Conservation (phyloP, 2,888 invertebrate genomes). For the Ichneumon xanthorius region DNA sequence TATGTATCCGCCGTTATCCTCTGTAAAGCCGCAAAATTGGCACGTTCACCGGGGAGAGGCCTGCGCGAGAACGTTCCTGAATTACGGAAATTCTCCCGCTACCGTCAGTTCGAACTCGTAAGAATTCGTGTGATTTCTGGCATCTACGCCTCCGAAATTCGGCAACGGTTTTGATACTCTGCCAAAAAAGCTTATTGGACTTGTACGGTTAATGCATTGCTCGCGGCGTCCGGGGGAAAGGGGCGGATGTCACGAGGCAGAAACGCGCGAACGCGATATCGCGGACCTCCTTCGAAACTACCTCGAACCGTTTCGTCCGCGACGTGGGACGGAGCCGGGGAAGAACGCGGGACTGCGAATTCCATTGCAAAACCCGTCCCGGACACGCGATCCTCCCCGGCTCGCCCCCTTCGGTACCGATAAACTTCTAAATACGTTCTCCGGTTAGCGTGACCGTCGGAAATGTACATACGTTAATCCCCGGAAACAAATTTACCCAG, state of each 20-base stretch:
- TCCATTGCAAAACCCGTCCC: constrained; percentile 28
- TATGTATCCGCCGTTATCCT: constrained; percentile 9
- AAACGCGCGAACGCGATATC: constrained; percentile 45
- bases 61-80: constrained; percentile 61
- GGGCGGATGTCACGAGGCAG: constrained; percentile 41
- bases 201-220: constrained; percentile 66
- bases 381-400: constrained; percentile 55
- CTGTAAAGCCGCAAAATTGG: constrained; percentile 56
- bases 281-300: constrained; percentile 47
- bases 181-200: constrained; percentile 62
- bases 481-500: constrained; percentile 20
- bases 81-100: constrained; percentile 61
- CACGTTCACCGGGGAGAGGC: constrained; percentile 45
- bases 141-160: constrained; percentile 52
- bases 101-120: constrained; percentile 42
- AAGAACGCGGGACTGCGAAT: constrained; percentile 28
- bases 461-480: constrained; percentile 31
- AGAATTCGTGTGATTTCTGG: constrained; percentile 54
- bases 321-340: constrained; percentile 21
- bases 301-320: constrained; percentile 43
- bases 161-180: constrained; percentile 45
- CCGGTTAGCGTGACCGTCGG: constrained; percentile 43
- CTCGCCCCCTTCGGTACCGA: constrained; percentile 1
- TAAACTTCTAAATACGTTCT: constrained; percentile 39
- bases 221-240: constrained; percentile 18